Evolutionary conservation across 2,888 invertebrate genomes (phyloP), one percentile per base, ranked within the genome.

Genomic region (Caenorhabditis sp.): DNA sequence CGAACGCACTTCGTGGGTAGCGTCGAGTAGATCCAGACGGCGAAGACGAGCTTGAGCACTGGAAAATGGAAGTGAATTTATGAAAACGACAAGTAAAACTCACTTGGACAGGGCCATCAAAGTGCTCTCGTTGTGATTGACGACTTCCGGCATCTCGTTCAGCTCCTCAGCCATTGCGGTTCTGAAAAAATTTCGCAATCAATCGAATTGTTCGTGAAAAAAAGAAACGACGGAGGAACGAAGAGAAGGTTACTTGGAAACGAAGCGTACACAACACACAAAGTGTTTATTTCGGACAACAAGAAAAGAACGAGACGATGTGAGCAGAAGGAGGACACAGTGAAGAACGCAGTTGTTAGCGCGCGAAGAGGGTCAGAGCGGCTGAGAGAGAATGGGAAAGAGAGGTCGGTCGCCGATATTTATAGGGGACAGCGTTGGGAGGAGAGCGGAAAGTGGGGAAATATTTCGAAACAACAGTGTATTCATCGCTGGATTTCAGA

Each of bases 101-200:
- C 8, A 70, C 70, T 70, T 61, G 22, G 53, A 52, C n/a, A 59
- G 35, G 1, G 26, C 37, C 41, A 27, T 53, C n/a, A 70, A 17
- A 2, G 27, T 27, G 2, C 32, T 11, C 27, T 70, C 59, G 30
- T 53, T 59, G 30, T 61, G n/a, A n/a, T n/a, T n/a, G n/a, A n/a
- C n/a, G n/a, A n/a, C n/a, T 53, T 11, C 17, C n/a, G 11, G 45
- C 70, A 26, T 9, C 45, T 70, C 70, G 39, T 53, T 59, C 48
- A 56, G 15, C 37, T 70, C 59, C 30, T 70, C 59, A 45, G 59
- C 70, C 70, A 70, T 70, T 48, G 15, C 22, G 39, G 24, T 56
- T 46, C 52, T 73, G 53, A 32, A 62, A 56, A 53, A 50, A 20
- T 72, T 62, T 43, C 61, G 70, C 61, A 71, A 61, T 53, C n/a